Conservation (phyloP, 2,797 vertebrate genomes). For the Syngnathus rostellatus region DNA sequence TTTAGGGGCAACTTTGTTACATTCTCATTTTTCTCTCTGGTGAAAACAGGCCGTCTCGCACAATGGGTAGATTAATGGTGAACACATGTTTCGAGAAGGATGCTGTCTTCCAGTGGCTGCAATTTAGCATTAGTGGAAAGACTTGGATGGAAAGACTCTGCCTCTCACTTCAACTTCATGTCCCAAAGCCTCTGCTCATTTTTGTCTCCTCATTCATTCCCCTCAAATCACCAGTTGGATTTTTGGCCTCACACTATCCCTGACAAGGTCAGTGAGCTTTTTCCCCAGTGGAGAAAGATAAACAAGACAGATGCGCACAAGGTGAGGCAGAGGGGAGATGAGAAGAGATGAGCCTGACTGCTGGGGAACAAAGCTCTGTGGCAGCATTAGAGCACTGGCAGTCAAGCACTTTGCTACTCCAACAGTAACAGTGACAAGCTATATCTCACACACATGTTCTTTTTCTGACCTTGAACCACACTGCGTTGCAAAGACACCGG, state of each 20-base stretch:
- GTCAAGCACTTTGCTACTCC: conserved; percentile 23
- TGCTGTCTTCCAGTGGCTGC: conserved; percentile 63
- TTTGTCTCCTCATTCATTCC: conserved; percentile 46
- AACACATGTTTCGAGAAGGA: conserved; percentile 68
- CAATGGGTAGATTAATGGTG: conserved; percentile 55
- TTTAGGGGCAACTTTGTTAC: conserved; percentile 34
- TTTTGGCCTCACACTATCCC: conserved; percentile 19
- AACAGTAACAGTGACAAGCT: conserved; percentile 33
- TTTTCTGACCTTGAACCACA: conserved; percentile 18
- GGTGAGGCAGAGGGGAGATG: conserved; percentile 22
- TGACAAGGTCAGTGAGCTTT: conserved; percentile 34
- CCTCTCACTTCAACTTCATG: conserved; percentile 37
- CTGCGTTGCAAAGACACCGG: conserved; percentile 19
- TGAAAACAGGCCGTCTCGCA: conserved; percentile 48
- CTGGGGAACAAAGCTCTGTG: conserved; percentile 24
- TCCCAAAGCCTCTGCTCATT: conserved; percentile 33
- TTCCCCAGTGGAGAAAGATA: conserved; percentile 34
- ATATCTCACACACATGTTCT: conserved; percentile 13
- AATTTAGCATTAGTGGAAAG: conserved; percentile 67
- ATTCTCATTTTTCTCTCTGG: conserved; percentile 45
- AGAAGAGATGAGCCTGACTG: conserved; percentile 40
- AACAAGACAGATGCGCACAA: conserved; percentile 43
- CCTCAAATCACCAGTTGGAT: conserved; percentile 47
- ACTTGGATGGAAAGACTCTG: conserved; percentile 61
- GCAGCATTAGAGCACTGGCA: conserved; percentile 36